Conservation (phyloP, 2,113 vertebrate genomes). For the Pterocles gutturalis region DNA sequence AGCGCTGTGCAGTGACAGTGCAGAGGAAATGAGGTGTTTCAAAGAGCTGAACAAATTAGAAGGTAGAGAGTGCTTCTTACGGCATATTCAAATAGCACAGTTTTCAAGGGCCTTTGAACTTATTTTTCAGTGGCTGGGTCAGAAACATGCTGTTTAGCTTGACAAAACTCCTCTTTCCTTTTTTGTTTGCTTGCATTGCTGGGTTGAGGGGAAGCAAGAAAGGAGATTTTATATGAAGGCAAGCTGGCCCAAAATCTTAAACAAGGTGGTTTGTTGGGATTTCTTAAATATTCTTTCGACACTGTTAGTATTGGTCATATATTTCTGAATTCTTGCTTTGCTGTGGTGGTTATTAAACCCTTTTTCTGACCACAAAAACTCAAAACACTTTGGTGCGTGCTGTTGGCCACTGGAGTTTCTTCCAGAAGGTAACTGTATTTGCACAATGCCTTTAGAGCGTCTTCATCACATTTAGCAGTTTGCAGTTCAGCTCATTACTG, state of each 20-base stretch:
- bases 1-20: slow-evolving; percentile 39
- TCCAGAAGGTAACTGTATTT: neutral
- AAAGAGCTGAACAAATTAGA: slow-evolving; percentile 60
- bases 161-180: neutral
- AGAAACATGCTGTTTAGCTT: slow-evolving; percentile 6
- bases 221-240: neutral
- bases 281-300: neutral
- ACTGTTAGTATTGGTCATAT: neutral
- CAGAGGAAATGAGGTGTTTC: slow-evolving; percentile 56
- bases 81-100: slow-evolving; percentile 9
- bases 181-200: neutral
- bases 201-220: neutral
- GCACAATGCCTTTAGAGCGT: neutral
- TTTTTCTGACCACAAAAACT: neutral
- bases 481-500: neutral
- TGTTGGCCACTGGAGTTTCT: neutral
- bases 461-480: neutral
- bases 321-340: neutral
- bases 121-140: neutral
- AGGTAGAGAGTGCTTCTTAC: slow-evolving; percentile 28
- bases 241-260: neutral
- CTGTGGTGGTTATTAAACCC: neutral
- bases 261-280: neutral
- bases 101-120: slow-evolving; percentile 51
- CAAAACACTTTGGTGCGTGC: neutral